Base-by-base conservation (phyloP, 2,888 invertebrate species). In the Protula sp. region DNA sequence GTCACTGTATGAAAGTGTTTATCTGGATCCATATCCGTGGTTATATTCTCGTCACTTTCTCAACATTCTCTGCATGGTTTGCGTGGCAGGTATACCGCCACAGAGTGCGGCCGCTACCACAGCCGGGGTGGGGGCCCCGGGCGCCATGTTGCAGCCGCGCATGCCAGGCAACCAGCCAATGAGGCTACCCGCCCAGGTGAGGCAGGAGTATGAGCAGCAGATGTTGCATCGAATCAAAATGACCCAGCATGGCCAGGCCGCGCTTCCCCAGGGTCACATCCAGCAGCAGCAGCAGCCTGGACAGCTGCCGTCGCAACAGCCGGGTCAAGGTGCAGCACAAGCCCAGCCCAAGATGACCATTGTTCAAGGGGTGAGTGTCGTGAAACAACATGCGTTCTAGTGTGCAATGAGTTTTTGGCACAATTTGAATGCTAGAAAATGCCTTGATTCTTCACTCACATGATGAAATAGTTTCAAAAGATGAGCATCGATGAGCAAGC, bases 131-230 rank as follows among this genome's bases (percentile, higher is more conserved):
- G 28, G 45, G n/a, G 9, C 45, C 45, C 45, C 45, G 48, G 3
- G 38, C 24, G 24, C 54, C 55, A 4, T 29, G n/a, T 4, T n/a
- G 22, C 70, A 73, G n/a, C 68, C 70, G 2, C 45, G 64, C 22
- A 64, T 66, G 28, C 64, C 68, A 27, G 68, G 68, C 3, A 64
- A 59, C 28, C 65, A 63, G 28, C 66, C 73, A 30, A 68, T 69
- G 24, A 62, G 74, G 19, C 68, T 75, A 51, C 72, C 73, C 5
- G 65, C 71, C 2, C 67, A 66, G 3, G 74, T 71, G 48, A 61
- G 77, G 27, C 77, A 76, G 66, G 78, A 79, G 63, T 80, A 80
- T 66, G 79, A 80, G 55, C 67, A 66, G 3, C 79, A 78, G 65
- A 74, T 80, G 74, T 76, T 77, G 66, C 70, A 72, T 51, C 64